Percentiles rank a stretch among this genome's conserved stretches.
phyloP scores from a whole-genome alignment of 2,797 vertebrate species.

The Buphagus erythrorhynchus region DNA sequence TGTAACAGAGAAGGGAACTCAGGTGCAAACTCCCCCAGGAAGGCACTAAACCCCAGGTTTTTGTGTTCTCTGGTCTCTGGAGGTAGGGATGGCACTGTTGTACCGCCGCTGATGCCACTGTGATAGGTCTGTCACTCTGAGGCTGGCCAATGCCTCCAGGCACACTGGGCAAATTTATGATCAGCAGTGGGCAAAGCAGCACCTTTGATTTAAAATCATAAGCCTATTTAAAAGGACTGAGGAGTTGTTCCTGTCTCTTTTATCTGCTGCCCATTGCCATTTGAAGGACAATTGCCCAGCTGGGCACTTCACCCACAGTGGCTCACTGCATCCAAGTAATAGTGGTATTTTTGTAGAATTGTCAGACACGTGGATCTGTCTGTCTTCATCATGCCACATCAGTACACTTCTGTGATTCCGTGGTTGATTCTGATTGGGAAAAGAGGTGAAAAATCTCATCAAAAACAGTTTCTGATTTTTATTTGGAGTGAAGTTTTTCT shows the following conservation, averaged over 20 bases:
- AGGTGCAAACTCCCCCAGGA: not conserved
- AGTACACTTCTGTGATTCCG: not conserved
- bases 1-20: not conserved
- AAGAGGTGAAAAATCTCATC: not conserved
- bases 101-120: not conserved
- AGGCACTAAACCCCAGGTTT: not conserved
- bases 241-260: not conserved
- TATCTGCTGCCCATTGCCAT: not conserved
- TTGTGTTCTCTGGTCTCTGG: not conserved
- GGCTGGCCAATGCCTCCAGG: not conserved
- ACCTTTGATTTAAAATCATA: not conserved
- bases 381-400: not conserved
- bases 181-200: not conserved
- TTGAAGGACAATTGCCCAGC: not conserved
- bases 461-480: not conserved
- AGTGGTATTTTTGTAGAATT: not conserved
- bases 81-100: not conserved
- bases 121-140: not conserved
- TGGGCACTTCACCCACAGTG: not conserved
- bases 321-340: not conserved
- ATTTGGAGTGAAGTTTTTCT: not conserved
- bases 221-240: fast-evolving
- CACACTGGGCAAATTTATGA: not conserved
- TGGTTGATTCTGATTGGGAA: not conserved
- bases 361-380: not conserved